Evolutionary conservation across 2,113 vertebrate genomes (phyloP).

Genomic region (Pyxicephalus adspersus): DNA sequence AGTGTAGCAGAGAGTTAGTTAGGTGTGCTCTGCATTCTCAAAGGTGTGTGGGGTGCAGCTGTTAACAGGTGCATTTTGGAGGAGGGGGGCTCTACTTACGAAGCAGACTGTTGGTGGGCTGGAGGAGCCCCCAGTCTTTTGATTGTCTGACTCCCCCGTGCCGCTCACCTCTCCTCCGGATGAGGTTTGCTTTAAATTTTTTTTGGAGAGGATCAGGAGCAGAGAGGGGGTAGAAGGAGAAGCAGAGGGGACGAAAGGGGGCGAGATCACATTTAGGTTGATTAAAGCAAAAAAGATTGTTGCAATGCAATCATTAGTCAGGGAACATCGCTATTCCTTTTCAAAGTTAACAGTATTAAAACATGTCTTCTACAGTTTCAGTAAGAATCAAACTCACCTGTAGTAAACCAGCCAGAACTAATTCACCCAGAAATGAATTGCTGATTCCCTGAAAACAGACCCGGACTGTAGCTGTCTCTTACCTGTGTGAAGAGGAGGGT

Average conservation of each 20-base stretch:
- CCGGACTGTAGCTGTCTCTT: slow-evolving; percentile 48
- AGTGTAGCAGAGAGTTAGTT: neutral
- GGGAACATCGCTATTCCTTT: too few species aligned
- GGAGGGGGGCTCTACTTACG: slow-evolving; percentile 77
- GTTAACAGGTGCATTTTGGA: neutral
- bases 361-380: too few species aligned
- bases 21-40: neutral
- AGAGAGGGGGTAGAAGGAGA: slow-evolving; percentile 65
- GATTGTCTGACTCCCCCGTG: slow-evolving; percentile 74
- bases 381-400: too few species aligned
- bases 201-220: slow-evolving; percentile 12
- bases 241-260: slow-evolving; percentile 3
- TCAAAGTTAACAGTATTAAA: too few species aligned
- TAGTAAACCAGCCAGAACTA: too few species aligned
- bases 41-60: neutral
- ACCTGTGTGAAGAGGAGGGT: slow-evolving; percentile 97
- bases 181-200: slow-evolving; percentile 41
- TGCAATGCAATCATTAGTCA: too few species aligned
- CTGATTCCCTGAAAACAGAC: too few species aligned
- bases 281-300: too few species aligned
- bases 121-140: slow-evolving; percentile 75
- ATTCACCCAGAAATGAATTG: too few species aligned
- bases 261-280: neutral
- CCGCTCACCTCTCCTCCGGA: slow-evolving; percentile 71
- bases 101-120: slow-evolving; percentile 73